Evolutionary conservation across 2,888 invertebrate species (phyloP).

Genomic region (Caradrina kadenii): DNA sequence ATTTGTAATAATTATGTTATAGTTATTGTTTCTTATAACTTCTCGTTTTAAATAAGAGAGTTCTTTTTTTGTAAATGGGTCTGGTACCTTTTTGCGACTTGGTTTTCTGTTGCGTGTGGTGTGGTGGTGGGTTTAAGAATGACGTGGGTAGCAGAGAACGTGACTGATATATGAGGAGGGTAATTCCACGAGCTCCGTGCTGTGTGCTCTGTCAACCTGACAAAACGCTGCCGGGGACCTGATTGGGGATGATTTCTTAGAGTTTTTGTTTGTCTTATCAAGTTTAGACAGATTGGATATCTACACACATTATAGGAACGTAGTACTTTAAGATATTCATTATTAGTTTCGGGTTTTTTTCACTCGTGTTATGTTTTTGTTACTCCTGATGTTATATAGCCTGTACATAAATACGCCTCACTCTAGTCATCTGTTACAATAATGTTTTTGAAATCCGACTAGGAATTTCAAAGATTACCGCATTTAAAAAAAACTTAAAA

Average conservation of each 20-base stretch:
- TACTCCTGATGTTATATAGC: too few species aligned
- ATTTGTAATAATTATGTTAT: too few species aligned
- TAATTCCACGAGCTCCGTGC: slow-evolving; percentile 42
- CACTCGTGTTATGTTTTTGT: too few species aligned
- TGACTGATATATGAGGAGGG: slow-evolving; percentile 41
- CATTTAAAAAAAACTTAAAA: too few species aligned
- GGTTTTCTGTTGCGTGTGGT: background rate
- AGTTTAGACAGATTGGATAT: slow-evolving; percentile 4
- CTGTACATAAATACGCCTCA: too few species aligned
- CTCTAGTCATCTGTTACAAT: too few species aligned
- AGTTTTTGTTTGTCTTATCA: slow-evolving; percentile 26
- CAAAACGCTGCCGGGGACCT: slow-evolving; percentile 13
- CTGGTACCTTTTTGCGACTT: background rate
- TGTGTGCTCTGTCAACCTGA: slow-evolving; percentile 28
- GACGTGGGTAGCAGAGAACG: slow-evolving; percentile 28
- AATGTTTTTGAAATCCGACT: too few species aligned
- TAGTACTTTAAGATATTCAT: too few species aligned
- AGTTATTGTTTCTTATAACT: too few species aligned
- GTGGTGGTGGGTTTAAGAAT: slow-evolving; percentile 17
- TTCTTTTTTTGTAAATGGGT: background rate
- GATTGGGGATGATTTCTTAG: slow-evolving; percentile 28
- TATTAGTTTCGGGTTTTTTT: too few species aligned
- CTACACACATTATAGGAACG: background rate
- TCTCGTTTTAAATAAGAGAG: too few species aligned
- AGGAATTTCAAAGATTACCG: too few species aligned